A percentile compares a stretch with the other conserved stretches of the same genome.
Conservation (phyloP, 2,888 invertebrate species). For the Macrosiphum euphorbiae region DNA sequence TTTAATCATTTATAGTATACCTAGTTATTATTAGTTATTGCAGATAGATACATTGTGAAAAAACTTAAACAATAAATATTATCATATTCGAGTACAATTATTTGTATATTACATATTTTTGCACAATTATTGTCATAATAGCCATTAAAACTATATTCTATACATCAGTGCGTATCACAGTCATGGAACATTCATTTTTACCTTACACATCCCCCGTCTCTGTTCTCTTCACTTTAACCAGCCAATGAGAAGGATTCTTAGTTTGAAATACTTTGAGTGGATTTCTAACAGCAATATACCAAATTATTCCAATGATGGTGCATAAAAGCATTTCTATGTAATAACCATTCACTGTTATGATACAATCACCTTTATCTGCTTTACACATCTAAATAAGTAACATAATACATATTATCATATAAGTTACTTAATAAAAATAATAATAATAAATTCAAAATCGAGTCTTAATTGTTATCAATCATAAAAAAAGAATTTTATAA, state of each 20-base stretch:
- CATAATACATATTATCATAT: not conserved
- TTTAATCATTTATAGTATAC: not conserved
- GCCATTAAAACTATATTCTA: not conserved
- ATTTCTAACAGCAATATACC: constrained; percentile 76
- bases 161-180: not conserved
- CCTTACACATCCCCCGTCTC: not conserved
- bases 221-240: not conserved
- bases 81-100: not conserved
- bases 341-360: constrained; percentile 85
- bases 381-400: constrained; percentile 26
- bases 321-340: constrained; percentile 88
- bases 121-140: not conserved
- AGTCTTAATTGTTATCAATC: not conserved
- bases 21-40: not conserved
- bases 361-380: constrained; percentile 72
- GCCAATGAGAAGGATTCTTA: constrained; percentile 71
- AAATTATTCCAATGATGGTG: constrained; percentile 82
- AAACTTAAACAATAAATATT: not conserved
- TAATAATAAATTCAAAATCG: not conserved
- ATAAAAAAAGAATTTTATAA: not conserved
- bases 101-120: not conserved
- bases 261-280: constrained; percentile 12
- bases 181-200: not conserved
- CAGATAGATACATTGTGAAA: not conserved
- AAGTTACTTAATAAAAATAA: not conserved